Evolutionary conservation across 2,113 vertebrate species (phyloP), one percentile per base, ranked within the genome.

Genomic region (Alosa alosa): DNA sequence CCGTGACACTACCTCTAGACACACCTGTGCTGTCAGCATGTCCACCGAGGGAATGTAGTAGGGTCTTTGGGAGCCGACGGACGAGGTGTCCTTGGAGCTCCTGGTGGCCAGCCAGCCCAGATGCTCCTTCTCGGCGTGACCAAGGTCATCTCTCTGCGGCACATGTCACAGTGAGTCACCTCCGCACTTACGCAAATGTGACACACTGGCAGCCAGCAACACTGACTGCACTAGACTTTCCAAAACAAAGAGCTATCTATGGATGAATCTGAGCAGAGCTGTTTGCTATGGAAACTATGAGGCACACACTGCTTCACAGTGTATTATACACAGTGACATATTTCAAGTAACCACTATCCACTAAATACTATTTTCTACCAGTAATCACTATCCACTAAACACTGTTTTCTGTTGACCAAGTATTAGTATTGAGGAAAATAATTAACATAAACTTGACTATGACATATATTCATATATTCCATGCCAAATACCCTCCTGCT

Each of bases 11-110:
- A 18, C 46, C 36, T 60, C 55, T 6, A 75, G 25, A 84, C n/a
- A 36, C n/a, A 99, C 98, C 97, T 99, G 98, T 75, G 98, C 97
- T 36, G 97, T 99, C 84, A 99, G 96, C 85, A 99, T 96, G 93
- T 99, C 97, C 0, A 98, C 96, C 6, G 97, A 98, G 46, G 98
- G 98, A 87, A 98, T 97, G 90, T 97, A 99, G 88, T 94, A 96
- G 82, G 97, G 96, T 83, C 96, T 96, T 31, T 96, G 95, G 22
- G 88, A 92, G 90, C 95, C 92, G 50, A 91, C 86, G 39, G 91
- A 85, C 83, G 25, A n/a, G 3, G 64, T 3, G 49, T 92, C 89
- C 82, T 68, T 68, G 64, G 81, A 87, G 31, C 90, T 2, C 36
- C 75, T 87, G 22, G 83, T 39, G 57, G 83, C 78, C 17, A 87